Evolutionary conservation across 2,888 invertebrate species (phyloP), one percentile per base, ranked within the genome.

Genomic region (Agonum fuliginosum): DNA sequence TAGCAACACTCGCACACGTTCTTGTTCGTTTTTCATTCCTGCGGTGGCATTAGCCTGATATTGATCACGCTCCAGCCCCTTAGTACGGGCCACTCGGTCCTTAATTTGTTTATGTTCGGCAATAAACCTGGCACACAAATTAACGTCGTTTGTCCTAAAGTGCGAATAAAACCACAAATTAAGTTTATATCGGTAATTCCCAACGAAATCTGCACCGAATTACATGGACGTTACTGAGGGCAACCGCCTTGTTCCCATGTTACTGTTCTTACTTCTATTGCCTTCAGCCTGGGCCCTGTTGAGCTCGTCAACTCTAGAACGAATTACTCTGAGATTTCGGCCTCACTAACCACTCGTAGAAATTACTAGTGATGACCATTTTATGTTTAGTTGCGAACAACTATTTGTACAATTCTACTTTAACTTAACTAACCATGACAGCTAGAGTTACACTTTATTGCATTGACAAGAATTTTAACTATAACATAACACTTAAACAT

Each of bases 61-160:
- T 67, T 67, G 67, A 67, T 67, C 67, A 67, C 70, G 70, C 70
- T 46, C 27, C 27, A 24, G 14, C 46, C 70, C 70, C 70, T 46
- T 43, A 43, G 70, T 70, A 5, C 75, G 20, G 48, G 51, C 67
- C 75, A 75, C 34, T 75, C 37, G 75, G 51, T 67, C 75, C 67
- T 75, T 75, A 75, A 75, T 75, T 75, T 75, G 75, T 75, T 75
- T 75, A 75, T 75, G 75, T 67, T 51, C 75, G 27, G 67, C 51
- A 65, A 67, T 75, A 75, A 75, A 75, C 75, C 75, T 75, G 65
- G 65, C 75, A 75, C 75, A 75, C 75, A 75, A 75, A 75, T 75
- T 75, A 75, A 75, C 75, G 75, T 75, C 75, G 75, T 75, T 75
- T 75, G 75, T 75, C 75, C 75, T 75, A 75, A 75, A 75, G 75